Conservation (phyloP, 2,113 vertebrate genomes). For the Melanerpes aurifrons region DNA sequence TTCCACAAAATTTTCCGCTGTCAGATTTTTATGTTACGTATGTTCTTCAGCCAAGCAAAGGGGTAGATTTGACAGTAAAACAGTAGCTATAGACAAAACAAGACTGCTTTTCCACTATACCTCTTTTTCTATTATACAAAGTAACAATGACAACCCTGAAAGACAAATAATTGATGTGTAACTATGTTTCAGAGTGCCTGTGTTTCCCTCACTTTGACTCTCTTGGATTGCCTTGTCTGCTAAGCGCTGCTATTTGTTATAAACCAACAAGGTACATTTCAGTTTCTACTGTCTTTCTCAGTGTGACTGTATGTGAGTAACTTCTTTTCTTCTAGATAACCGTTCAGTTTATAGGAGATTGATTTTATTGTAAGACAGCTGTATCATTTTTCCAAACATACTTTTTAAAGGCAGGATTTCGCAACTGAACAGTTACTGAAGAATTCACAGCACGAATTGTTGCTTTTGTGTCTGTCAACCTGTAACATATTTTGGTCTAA, state of each 20-base stretch:
- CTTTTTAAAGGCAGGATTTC: background rate
- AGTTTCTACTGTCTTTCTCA: slow-evolving; percentile 5
- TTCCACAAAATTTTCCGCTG: background rate
- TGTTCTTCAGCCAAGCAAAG: background rate
- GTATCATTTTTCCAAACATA: background rate
- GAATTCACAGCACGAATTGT: background rate
- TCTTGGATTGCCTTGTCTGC: background rate
- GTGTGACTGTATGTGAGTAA: background rate
- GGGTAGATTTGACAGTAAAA: background rate
- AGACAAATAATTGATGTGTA: slow-evolving; percentile 26
- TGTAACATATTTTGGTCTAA: background rate
- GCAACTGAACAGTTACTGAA: background rate
- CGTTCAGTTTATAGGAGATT: background rate
- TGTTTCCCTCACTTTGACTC: background rate
- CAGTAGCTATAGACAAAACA: background rate
- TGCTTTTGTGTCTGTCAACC: background rate
- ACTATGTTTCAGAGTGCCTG: background rate
- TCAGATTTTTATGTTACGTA: background rate
- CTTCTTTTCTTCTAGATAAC: background rate
- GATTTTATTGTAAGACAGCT: slow-evolving; percentile 18
- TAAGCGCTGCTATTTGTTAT: background rate
- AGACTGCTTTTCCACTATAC: background rate
- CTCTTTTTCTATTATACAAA: slow-evolving; percentile 4
- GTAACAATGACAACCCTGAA: background rate
- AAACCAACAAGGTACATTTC: slow-evolving; percentile 22